Percentiles rank a stretch among this genome's conserved stretches.
These are phyloP conservation scores for Hippocampus zosterae DNA, from an alignment of 2,113 vertebrate genomes.

Conservation along the genomic window DNA sequence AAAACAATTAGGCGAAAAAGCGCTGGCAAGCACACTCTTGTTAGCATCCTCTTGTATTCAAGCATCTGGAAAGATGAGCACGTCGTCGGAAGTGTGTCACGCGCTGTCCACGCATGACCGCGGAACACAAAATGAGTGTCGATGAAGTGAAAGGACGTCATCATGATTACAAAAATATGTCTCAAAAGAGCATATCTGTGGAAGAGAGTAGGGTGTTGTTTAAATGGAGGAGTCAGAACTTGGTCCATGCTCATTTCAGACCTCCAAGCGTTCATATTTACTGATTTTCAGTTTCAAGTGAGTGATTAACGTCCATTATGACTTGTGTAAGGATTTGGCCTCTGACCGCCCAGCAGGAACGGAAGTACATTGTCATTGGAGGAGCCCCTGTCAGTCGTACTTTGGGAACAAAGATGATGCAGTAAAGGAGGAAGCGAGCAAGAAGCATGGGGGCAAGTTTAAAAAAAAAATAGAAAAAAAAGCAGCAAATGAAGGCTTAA, in stretches of 20 bases:
- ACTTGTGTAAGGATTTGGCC: background rate
- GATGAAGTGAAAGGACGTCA: background rate
- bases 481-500: slow-evolving; percentile 21
- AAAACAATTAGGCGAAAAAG: background rate
- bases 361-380: background rate
- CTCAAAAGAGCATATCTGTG: background rate
- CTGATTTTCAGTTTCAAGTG: background rate
- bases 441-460: slow-evolving; percentile 13
- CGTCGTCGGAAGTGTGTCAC: background rate
- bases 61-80: background rate
- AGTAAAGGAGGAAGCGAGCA: slow-evolving; percentile 1
- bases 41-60: background rate
- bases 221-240: background rate
- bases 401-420: background rate
- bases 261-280: background rate
- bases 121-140: background rate
- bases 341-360: background rate
- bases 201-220: background rate
- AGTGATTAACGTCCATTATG: background rate
- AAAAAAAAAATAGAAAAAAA: background rate
- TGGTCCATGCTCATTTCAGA: background rate
- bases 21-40: background rate
- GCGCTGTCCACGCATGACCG: background rate
- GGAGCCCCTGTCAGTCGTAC: background rate
- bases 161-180: background rate